Conservation (phyloP, 2,113 vertebrate species). For the Cettia cetti region DNA sequence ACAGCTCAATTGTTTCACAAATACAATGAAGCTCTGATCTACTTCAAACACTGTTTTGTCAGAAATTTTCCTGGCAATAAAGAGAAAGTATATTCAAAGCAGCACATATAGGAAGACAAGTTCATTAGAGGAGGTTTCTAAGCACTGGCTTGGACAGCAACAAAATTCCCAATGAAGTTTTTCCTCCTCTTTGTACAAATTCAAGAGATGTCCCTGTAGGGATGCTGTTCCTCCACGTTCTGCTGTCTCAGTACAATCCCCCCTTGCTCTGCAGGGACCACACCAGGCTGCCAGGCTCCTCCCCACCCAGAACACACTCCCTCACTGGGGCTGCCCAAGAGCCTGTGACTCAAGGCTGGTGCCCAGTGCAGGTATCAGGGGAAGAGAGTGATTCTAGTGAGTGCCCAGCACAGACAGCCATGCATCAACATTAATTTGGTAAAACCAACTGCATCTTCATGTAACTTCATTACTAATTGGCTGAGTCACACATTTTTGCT, state of each 20-base stretch:
- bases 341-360: not conserved
- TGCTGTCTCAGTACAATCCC: not conserved
- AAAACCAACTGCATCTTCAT: not conserved
- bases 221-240: not conserved
- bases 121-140: not conserved
- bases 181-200: not conserved
- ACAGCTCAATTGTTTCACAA: slow-evolving; percentile 42
- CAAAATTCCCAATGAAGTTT: not conserved
- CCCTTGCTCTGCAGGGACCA: not conserved
- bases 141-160: not conserved
- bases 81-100: not conserved
- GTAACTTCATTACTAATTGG: not conserved
- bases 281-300: not conserved
- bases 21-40: slow-evolving; percentile 52
- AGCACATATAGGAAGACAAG: not conserved
- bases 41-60: slow-evolving; percentile 30
- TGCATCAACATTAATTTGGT: not conserved
- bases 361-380: not conserved
- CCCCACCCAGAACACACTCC: not conserved
- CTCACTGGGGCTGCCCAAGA: not conserved
- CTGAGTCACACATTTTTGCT: not conserved
- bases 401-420: not conserved
- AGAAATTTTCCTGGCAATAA: slow-evolving; percentile 25
- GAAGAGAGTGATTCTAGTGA: not conserved
- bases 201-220: not conserved